Percentiles rank a stretch among this genome's conserved stretches.
phyloP scores from a whole-genome alignment of 1,140 invertebrate genomes.

The Microplitis mediator region DNA sequence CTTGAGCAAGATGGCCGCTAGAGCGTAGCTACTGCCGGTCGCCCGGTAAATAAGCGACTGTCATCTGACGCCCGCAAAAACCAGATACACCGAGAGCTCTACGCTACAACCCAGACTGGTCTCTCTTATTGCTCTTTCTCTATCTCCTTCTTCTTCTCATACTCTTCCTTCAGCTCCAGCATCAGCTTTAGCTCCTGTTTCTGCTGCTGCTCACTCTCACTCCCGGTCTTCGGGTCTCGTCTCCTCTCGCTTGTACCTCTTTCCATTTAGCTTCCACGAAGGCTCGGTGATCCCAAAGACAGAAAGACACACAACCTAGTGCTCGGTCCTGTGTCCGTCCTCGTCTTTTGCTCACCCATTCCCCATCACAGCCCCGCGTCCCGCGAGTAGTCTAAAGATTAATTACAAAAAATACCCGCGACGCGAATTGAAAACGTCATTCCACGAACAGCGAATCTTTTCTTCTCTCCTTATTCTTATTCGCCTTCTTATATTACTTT shows the following conservation, averaged over 20 bases:
- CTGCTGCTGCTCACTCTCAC: not conserved
- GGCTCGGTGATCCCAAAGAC: no score
- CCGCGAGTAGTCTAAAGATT: slow-evolving; percentile 37
- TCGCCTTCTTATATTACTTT: not conserved
- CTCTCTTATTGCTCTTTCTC: slow-evolving; percentile 34
- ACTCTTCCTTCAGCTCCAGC: not conserved
- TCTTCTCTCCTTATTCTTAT: slow-evolving; percentile 11
- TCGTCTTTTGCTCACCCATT: not conserved
- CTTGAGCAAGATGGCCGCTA: slow-evolving; percentile 57
- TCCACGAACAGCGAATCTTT: slow-evolving; percentile 45
- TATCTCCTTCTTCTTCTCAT: not conserved
- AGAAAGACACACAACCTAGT: slow-evolving; percentile 1
- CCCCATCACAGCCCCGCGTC: slow-evolving; percentile 10
- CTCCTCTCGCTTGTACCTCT: slow-evolving; percentile 9
- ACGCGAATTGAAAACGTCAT: slow-evolving; percentile 56
- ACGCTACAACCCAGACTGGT: slow-evolving; percentile 43
- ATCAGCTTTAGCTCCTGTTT: slow-evolving; percentile 2
- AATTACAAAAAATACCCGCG: slow-evolving; percentile 46
- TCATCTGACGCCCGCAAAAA: slow-evolving; percentile 62
- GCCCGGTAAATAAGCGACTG: slow-evolving; percentile 61
- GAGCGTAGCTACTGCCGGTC: slow-evolving; percentile 22
- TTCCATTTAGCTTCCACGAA: not conserved
- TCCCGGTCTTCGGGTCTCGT: not conserved
- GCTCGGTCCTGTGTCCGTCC: not conserved
- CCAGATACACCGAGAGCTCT: slow-evolving; percentile 47